Base-by-base conservation (phyloP, 2,797 vertebrate species). In the Rhinichthys osculus region DNA sequence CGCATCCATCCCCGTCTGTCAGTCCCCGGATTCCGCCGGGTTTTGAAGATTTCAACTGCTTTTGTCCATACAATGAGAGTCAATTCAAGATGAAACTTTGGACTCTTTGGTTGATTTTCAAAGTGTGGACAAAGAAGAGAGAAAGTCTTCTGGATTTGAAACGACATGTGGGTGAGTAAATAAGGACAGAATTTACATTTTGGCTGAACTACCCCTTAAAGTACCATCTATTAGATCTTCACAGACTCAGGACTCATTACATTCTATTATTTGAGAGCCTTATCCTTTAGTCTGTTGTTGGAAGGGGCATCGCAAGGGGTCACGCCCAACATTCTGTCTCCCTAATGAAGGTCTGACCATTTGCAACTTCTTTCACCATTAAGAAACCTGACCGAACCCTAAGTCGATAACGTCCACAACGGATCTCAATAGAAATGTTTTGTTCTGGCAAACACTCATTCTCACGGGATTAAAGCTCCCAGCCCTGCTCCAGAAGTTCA, bases 401-500 rank as follows among this genome's bases (percentile, higher is more conserved):
- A 84, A 85, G 89, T 93, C 87, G 76, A 92, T 92, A 91, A 78
- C 10, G 19, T 73, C 81, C 57, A 71, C 64, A 67, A 76, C 82
- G 40, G 86, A 79, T 76, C 85, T 90, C 86, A 82, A 87, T 87
- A 71, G 54, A 89, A 87, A 88, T 83, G 85, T 89, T 87, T 90
- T 81, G 89, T 92, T 91, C 92, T 71, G 89, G 82, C 54, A 88
- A 92, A 85, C 90, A 73, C 90, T 90, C 83, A 76, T 87, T 88
- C 89, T 90, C 84, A 59, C 88, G 74, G 91, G 86, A 94, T 94
- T 89, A 94, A 91, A 94, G 90, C 92, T 88, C 82, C 84, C 88
- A 81, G 93, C 91, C 92, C 89, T 92, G 40, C 91, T 44, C 80
- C n/a, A 66, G 64, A 85, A 81, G 64, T 70, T 86, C 87, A 86